Evolutionary conservation across 2,113 vertebrate genomes (phyloP).

Genomic region (Caranx melampygus): DNA sequence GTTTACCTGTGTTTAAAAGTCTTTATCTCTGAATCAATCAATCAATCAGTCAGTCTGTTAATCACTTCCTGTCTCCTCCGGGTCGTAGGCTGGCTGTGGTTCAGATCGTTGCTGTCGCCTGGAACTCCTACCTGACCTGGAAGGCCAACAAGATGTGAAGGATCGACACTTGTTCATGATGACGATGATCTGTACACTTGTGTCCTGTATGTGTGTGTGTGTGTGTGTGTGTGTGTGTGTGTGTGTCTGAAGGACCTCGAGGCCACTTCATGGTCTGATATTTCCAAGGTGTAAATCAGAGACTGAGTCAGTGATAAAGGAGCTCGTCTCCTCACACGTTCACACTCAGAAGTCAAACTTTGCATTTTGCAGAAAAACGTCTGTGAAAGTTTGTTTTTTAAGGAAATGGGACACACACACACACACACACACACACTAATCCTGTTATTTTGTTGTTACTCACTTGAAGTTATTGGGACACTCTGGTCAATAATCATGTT

Average conservation of each 20-base stretch:
- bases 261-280: constrained; percentile 34
- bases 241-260: constrained; percentile 26
- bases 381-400: constrained; percentile 63
- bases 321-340: constrained; percentile 64
- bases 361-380: constrained; percentile 54
- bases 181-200: too few species aligned
- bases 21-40: background rate
- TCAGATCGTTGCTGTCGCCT: constrained; percentile 90
- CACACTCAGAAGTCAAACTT: constrained; percentile 45
- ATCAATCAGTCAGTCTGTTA: too few species aligned
- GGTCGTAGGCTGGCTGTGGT: constrained; percentile 89
- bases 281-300: constrained; percentile 64
- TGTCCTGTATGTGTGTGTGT: too few species aligned
- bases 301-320: constrained; percentile 63
- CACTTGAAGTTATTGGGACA: constrained; percentile 1
- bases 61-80: background rate
- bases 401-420: constrained; percentile 52
- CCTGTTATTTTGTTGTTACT: background rate
- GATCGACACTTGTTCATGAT: background rate
- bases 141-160: constrained; percentile 88
- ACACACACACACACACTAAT: constrained; percentile 10
- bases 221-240: too few species aligned
- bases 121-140: constrained; percentile 98
- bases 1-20: background rate
- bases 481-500: background rate